Evolutionary conservation across 2,888 invertebrate species (phyloP), one percentile per base, ranked within the genome.

Genomic region (Amphipoea lucens): DNA sequence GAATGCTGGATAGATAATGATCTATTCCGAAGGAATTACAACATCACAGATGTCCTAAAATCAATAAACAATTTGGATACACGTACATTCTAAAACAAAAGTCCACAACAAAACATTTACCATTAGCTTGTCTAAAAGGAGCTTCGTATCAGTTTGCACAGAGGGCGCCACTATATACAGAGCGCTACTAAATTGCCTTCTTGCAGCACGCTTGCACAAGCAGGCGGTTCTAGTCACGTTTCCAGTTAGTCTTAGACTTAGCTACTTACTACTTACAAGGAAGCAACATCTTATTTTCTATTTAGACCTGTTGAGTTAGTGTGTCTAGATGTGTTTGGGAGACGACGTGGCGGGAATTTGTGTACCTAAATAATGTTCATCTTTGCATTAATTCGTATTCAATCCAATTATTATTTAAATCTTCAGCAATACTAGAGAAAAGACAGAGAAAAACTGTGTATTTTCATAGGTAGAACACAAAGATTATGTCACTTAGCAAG

Each of bases 221-320:
- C 36, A 36, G 66, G 51, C 23, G 36, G 4, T 60, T 82, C 82
- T 45, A 62, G 79, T 75, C 76, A 80, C 76, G 79, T 75, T 67
- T n/a, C 36, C 36, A 45, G 60, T 62, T 67, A 54, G 36, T 68
- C 36, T 54, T 29, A 75, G 36, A 75, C 67, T 54, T 75, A 68
- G 67, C 45, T 62, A 45, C 5, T 45, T 62, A 45, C 5, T 45
- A 80, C 5, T 42, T 67, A 14, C n/a, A n/a, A 7, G n/a, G 36
- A 62, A 67, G 36, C 23, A 40, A 40, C 45, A 23, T 62, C 36
- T 63, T 63, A 62, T 48, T 36, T 76, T 76, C 1, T 63, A 74
- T 82, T 60, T 42, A 74, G 57, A 81, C 65, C 40, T 66, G 79
- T 60, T 60, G 81, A 73, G 29, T 66, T 60, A 9, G 23, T n/a